Base-by-base conservation (phyloP, 2,888 invertebrate species). In the Apeira syringaria region DNA sequence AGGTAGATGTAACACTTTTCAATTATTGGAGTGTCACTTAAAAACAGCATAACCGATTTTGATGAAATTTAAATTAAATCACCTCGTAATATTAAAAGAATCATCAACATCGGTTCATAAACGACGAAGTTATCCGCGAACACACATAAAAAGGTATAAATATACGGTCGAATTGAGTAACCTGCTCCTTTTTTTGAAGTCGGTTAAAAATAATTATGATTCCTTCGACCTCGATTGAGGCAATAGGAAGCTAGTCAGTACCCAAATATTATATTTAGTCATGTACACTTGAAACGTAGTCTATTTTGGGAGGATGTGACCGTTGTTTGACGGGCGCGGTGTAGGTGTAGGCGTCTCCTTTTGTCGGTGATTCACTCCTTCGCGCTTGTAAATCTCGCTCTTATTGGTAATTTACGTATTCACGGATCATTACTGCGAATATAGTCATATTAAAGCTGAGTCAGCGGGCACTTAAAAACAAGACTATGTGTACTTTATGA, bases 361-460 rank as follows among this genome's bases (percentile, higher is more conserved):
- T 12, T 31, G 56, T 50, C 47, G 50, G 58, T 76, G 75, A 76
- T 36, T 75, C 70, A 73, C 44, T 59, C 58, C 56, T 47, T 52
- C 53, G 35, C 58, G 59, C 56, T 2, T 22, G 27, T 45, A 39
- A 45, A 35, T 36, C 5, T 22, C 11, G 10, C 15, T 9, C 15
- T 3, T 22, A 18, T 40, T 15, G 9, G 17, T 9, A 17, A 20
- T 22, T 31, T 5, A 27, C 25, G 32, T 27, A 36, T 36, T 27
- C 13, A 27, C 31, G 40, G 36, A 46, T 32, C 33, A 3, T 24
- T 24, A 24, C 8, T 3, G 5, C 3, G 9, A 41, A 35, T 33
- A 33, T 22, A 40, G 24, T 40, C 40, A 2, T 33, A 40, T 28
- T 33, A 33, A 12, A 10, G 3, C 6, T 27, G 12, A 27, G 5